These are phyloP conservation scores for Tachystola acroxantha DNA, from an alignment of 2,888 invertebrate genomes.

Conservation along the genomic window DNA sequence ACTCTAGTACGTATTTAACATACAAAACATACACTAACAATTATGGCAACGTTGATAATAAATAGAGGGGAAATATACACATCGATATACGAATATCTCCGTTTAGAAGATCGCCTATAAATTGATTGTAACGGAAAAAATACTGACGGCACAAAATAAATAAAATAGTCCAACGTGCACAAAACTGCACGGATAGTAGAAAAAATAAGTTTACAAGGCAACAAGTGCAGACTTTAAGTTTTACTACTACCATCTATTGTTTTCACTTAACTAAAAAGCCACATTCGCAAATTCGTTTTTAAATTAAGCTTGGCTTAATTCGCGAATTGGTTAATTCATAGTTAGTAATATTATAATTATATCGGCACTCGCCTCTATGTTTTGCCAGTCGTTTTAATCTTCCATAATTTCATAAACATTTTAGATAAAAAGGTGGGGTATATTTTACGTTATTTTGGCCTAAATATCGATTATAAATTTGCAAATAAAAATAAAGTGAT, in stretches of 20 bases:
- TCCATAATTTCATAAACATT: slow-evolving; percentile 13
- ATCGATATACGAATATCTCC: slow-evolving; percentile 42
- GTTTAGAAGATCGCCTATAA: slow-evolving; percentile 26
- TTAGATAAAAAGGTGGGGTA: slow-evolving; percentile 15
- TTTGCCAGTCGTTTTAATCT: slow-evolving; percentile 38
- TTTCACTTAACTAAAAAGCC: slow-evolving; percentile 64
- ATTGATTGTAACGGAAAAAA: slow-evolving; percentile 36
- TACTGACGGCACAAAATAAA: slow-evolving; percentile 65
- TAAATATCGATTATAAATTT: slow-evolving; percentile 27
- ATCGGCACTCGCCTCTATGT: slow-evolving; percentile 41
- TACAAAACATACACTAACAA: slow-evolving; percentile 73
- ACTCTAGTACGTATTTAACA: slow-evolving; percentile 69
- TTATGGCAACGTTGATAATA: slow-evolving; percentile 78
- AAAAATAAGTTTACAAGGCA: slow-evolving; percentile 74
- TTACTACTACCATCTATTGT: slow-evolving; percentile 66
- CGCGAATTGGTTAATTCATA: slow-evolving; percentile 65
- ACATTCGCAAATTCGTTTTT: slow-evolving; percentile 60
- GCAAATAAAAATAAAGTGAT: slow-evolving; percentile 23
- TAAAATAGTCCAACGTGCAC: slow-evolving; percentile 48
- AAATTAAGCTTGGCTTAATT: slow-evolving; percentile 70
- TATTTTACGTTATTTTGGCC: slow-evolving; percentile 23
- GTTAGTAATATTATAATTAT: slow-evolving; percentile 57
- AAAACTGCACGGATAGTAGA: slow-evolving; percentile 59
- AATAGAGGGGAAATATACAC: slow-evolving; percentile 68
- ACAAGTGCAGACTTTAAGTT: slow-evolving; percentile 77